These are phyloP conservation scores for Gryllus longicercus DNA, from an alignment of 2,888 invertebrate genomes.

Conservation along the genomic window DNA sequence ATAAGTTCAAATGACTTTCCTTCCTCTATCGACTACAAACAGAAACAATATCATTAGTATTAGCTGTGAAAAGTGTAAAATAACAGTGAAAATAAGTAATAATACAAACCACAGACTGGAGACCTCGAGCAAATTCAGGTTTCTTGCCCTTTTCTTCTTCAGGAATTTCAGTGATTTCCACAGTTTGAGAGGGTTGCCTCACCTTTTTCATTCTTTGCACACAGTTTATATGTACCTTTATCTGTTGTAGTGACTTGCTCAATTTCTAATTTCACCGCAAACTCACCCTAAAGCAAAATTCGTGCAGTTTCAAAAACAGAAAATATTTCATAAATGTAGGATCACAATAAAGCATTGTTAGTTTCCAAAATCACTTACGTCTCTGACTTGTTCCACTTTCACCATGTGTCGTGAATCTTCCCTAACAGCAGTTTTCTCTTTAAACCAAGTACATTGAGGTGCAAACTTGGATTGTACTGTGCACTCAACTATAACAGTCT, in stretches of 20 bases:
- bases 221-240: constrained; percentile 84
- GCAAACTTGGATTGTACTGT: constrained; percentile 89
- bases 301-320: background rate
- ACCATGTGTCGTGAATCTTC: constrained; percentile 74
- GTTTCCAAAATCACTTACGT: constrained; percentile 52
- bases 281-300: constrained; percentile 67
- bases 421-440: constrained; percentile 73
- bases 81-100: constrained; percentile 20
- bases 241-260: constrained; percentile 75
- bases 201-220: constrained; percentile 90
- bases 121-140: constrained; percentile 74
- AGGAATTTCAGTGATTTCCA: constrained; percentile 81
- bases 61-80: constrained; percentile 4
- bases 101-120: constrained; percentile 67
- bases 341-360: background rate
- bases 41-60: constrained; percentile 46
- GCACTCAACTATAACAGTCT: constrained; percentile 89
- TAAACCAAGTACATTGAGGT: constrained; percentile 91
- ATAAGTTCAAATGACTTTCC: constrained; percentile 75
- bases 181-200: constrained; percentile 83
- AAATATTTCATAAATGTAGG: background rate
- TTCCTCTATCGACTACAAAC: constrained; percentile 61
- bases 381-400: constrained; percentile 73
- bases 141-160: constrained; percentile 69
- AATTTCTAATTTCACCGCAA: constrained; percentile 85